These are phyloP conservation scores for Exaiptasia diaphana DNA, from an alignment of 64 coral and sea anemone genomes.

Conservation along the genomic window DNA sequence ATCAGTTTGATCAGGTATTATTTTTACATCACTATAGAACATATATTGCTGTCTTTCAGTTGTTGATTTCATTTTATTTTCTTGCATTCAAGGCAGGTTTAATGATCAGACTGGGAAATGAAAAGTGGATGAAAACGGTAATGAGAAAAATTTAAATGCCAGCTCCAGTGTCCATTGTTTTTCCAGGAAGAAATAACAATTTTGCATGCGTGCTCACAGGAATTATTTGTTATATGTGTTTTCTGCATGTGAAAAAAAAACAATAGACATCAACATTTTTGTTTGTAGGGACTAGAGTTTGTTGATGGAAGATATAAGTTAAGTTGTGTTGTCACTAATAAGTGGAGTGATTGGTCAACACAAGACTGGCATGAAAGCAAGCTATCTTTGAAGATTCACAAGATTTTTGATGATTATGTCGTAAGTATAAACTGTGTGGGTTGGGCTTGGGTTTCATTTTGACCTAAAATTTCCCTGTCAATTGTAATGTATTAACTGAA, in stretches of 20 bases:
- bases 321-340: slow-evolving; percentile 88
- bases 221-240: too few relatives aligned
- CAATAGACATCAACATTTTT: too few relatives aligned
- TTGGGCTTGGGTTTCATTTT: too few relatives aligned
- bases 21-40: not conserved
- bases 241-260: too few relatives aligned
- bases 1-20: slow-evolving; percentile 82
- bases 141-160: too few relatives aligned
- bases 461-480: too few relatives aligned
- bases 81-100: slow-evolving; percentile 49
- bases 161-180: too few relatives aligned
- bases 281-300: slow-evolving; percentile 65
- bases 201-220: too few relatives aligned
- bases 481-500: too few relatives aligned
- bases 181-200: not conserved
- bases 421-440: slow-evolving; percentile 12
- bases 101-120: slow-evolving; percentile 85
- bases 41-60: not conserved
- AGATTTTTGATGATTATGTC: slow-evolving; percentile 86
- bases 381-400: slow-evolving; percentile 71
- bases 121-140: slow-evolving; percentile 83
- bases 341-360: slow-evolving; percentile 82
- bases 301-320: slow-evolving; percentile 63
- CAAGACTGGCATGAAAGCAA: slow-evolving; percentile 61
- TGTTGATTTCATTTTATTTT: not conserved